phyloP scores from a whole-genome alignment of 2,797 vertebrate species.

The Rhincodon typus region DNA sequence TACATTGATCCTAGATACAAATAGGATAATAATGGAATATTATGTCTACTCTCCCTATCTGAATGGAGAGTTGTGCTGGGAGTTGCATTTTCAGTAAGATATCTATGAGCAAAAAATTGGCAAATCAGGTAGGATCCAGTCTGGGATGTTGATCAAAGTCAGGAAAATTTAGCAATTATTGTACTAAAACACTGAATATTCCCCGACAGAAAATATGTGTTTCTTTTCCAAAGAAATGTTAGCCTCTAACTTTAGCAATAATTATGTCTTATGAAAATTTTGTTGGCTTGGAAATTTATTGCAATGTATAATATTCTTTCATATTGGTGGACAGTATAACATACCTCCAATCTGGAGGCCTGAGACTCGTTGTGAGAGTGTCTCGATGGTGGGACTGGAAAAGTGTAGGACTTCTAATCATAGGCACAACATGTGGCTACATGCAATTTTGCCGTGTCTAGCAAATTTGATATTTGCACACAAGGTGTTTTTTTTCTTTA shows the following conservation, averaged over 20 bases:
- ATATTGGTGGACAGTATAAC: not conserved
- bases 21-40: not conserved
- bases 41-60: not conserved
- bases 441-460: not conserved
- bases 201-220: not conserved
- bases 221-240: not conserved
- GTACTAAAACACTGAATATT: not conserved
- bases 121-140: not conserved
- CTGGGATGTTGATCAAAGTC: not conserved
- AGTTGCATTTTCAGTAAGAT: not conserved
- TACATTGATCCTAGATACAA: not conserved
- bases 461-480: no score
- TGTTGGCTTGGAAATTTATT: not conserved
- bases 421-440: not conserved
- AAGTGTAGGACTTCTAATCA: no score
- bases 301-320: not conserved
- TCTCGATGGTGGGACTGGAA: not conserved
- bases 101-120: not conserved
- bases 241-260: not conserved
- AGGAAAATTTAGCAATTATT: not conserved
- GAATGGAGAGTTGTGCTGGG: not conserved
- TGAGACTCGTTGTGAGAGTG: not conserved
- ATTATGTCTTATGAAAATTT: slow-evolving; percentile 1
- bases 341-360: not conserved
- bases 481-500: no score